phyloP scores from a whole-genome alignment of 2,113 vertebrate species.

The Vulpes ferrilata region DNA sequence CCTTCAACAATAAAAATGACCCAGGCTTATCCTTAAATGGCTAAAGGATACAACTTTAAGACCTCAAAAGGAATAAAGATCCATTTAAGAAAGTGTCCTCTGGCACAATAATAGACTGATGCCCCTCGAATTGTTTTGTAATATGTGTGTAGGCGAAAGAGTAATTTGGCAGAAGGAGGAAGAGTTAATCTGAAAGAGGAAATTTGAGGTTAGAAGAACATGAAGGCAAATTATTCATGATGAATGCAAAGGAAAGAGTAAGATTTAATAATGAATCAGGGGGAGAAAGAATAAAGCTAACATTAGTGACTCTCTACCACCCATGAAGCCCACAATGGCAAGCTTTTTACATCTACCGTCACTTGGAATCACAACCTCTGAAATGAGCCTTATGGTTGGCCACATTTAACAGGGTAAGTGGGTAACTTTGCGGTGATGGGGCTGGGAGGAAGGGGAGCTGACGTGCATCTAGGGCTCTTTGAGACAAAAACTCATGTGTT shows the following conservation, averaged over 20 bases:
- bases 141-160: conserved; percentile 43
- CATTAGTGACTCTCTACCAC: neutral
- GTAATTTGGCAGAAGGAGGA: conserved; percentile 62
- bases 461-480: neutral
- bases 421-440: neutral
- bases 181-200: conserved; percentile 72
- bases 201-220: conserved; percentile 69
- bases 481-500: neutral
- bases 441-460: neutral
- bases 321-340: neutral
- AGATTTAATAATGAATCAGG: conserved; percentile 48
- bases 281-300: neutral
- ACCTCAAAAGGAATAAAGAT: conserved; percentile 43
- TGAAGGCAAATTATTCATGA: conserved; percentile 54
- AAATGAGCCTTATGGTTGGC: neutral
- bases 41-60: neutral
- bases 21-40: neutral
- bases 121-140: conserved; percentile 40
- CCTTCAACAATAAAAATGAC: neutral
- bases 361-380: rapidly evolving
- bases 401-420: neutral
- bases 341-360: too few relatives aligned
- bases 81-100: conserved; percentile 8
- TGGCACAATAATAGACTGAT: neutral
- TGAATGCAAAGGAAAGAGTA: conserved; percentile 32